Evolutionary conservation across 2,797 vertebrate species (phyloP), one percentile per base, ranked within the genome.

Genomic region (Champsocephalus esox): DNA sequence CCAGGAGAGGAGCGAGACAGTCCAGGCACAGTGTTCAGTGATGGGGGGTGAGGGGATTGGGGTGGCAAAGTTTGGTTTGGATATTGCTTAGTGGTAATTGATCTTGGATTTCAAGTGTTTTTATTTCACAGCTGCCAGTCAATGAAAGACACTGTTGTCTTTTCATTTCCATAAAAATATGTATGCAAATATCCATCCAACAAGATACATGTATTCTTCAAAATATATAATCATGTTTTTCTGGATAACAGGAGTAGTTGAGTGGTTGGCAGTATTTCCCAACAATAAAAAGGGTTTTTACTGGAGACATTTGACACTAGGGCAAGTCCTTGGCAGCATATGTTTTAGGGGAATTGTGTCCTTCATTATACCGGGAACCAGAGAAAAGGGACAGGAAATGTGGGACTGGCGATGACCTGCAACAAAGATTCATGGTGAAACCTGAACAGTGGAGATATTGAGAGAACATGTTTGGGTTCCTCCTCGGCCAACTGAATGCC

Each of bases 1-100:
- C 8, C 70, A 48, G 73, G 50, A 79, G 81, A 73, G 54, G 65
- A 67, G 58, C 43, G 66, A 82, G 80, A 81, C 75, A 66, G 82
- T 85, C 66, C 41, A 82, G 80, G 77, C 75, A 41, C 52, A 1
- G 78, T 50, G 60, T 72, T 80, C 69, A 68, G 16, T 13, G 62
- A 48, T 62, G 74, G 65, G 51, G 34, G 54, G 51, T 45, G 11
- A 43, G 13, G 28, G 52, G 67, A 16, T 38, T 38, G 0, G 34
- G 21, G 14, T 41, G 57, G 70, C 49, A 75, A 61, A 46, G 49
- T 64, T 28, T 52, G 28, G 52, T 62, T 55, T 52, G 62, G 8
- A 64, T 61, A 28, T 61, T 62, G 9, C 13, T 43, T 10, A 70
- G 34, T 63, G 32, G 54, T 46, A n/a, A 57, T 75, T 56, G 41